Percentiles rank a stretch among this genome's conserved stretches.
phyloP scores from a whole-genome alignment of 2,888 invertebrate genomes.

The Drosophila paracracens region DNA sequence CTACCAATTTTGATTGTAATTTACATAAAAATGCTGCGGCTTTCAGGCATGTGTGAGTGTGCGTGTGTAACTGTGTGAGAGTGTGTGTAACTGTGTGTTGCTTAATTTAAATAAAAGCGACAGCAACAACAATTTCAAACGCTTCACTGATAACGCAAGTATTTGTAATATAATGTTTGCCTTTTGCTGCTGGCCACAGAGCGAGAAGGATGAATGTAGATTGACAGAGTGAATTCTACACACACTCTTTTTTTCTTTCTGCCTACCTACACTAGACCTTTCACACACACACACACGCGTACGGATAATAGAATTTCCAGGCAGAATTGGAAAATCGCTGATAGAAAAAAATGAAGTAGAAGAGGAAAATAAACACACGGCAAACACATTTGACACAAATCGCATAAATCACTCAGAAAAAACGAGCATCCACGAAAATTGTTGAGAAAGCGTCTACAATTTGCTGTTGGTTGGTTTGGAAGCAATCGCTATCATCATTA shows the following conservation, averaged over 20 bases:
- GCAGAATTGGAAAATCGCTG: slow-evolving; percentile 55
- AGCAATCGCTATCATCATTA: slow-evolving; percentile 44
- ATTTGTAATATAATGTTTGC: slow-evolving; percentile 49
- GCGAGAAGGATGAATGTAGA: background rate
- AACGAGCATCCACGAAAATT: slow-evolving; percentile 16
- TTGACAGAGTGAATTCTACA: background rate
- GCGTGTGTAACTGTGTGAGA: slow-evolving; percentile 30
- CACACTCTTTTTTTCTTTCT: background rate
- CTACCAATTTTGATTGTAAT: slow-evolving; percentile 63
- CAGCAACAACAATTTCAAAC: slow-evolving; percentile 47
- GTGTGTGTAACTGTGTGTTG: slow-evolving; percentile 45
- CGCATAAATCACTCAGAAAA: slow-evolving; percentile 64
- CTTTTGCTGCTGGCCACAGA: slow-evolving; percentile 19
- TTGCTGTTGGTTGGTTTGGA: background rate
- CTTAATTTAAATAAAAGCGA: slow-evolving; percentile 73
- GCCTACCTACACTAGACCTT: slow-evolving; percentile 53
- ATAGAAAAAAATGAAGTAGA: slow-evolving; percentile 12
- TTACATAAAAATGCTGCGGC: slow-evolving; percentile 70
- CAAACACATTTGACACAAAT: slow-evolving; percentile 47
- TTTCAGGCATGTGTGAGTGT: slow-evolving; percentile 23
- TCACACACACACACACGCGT: background rate
- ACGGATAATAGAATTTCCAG: slow-evolving; percentile 40
- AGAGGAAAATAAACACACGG: slow-evolving; percentile 18
- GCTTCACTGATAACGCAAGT: slow-evolving; percentile 66
- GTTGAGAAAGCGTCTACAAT: slow-evolving; percentile 37